Evolutionary conservation across 1,140 invertebrate species (phyloP).

Genomic region (Orussus abietinus): DNA sequence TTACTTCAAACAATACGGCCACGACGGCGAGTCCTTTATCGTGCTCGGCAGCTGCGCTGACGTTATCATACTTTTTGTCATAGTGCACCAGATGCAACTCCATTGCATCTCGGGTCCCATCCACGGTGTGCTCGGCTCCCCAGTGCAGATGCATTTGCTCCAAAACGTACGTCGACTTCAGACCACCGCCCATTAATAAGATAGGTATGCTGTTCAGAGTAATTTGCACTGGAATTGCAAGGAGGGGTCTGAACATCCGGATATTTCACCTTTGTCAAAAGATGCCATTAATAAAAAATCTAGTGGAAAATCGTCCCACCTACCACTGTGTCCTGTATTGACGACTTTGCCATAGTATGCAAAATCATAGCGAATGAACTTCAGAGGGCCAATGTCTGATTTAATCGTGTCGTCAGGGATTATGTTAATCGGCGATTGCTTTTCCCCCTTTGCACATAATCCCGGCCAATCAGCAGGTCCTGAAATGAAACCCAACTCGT

Average conservation of each 20-base stretch:
- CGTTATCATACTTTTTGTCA: slow-evolving; percentile 56
- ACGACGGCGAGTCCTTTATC: slow-evolving; percentile 66
- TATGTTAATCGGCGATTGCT: slow-evolving; percentile 36
- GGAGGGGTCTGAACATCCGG: neutral
- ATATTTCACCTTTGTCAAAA: neutral
- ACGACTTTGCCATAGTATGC: slow-evolving; percentile 17
- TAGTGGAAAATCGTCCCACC: slow-evolving; percentile 4
- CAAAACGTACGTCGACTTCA: slow-evolving; percentile 57
- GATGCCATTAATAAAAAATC: neutral
- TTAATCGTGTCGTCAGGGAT: slow-evolving; percentile 22
- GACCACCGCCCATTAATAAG: slow-evolving; percentile 51
- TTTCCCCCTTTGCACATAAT: slow-evolving; percentile 25
- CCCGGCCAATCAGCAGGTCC: slow-evolving; percentile 31
- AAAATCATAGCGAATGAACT: slow-evolving; percentile 31
- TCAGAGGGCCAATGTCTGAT: slow-evolving; percentile 27
- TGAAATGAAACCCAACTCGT: no score
- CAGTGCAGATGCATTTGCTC: slow-evolving; percentile 77
- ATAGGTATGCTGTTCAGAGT: slow-evolving; percentile 34
- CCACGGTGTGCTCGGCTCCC: slow-evolving; percentile 72
- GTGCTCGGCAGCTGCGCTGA: slow-evolving; percentile 55
- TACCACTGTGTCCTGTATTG: slow-evolving; percentile 36
- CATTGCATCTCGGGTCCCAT: slow-evolving; percentile 54
- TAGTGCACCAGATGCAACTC: slow-evolving; percentile 72
- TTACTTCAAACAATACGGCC: slow-evolving; percentile 66
- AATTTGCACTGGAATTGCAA: slow-evolving; percentile 43